Base-by-base conservation (phyloP, 2,797 vertebrate species). In the Melanotaenia pygmaea region DNA sequence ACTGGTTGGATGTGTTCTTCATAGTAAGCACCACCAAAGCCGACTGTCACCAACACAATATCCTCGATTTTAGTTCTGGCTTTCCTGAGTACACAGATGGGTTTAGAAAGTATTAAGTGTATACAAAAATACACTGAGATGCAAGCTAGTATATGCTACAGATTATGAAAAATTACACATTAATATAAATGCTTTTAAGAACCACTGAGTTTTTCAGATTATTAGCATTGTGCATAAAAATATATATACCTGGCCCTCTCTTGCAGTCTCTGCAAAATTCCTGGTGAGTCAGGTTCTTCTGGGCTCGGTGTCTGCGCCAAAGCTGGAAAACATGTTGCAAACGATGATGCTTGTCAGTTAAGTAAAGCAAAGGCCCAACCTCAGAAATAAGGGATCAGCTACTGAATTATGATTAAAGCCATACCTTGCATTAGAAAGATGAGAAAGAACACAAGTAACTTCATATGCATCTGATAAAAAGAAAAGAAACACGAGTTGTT, bases 1-100 rank as follows among this genome's bases (percentile, higher is more conserved):
- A 79, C 38, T 1, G 92, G 81, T 38, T 94, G 85, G 65, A 95
- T 63, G 80, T 93, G 87, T 11, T 95, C 94, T 51, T 92, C 88
- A 20, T 93, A 95, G 80, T 91, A 94, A 64, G 84, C 22, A 0
- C 18, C 80, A 40, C 68, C 13, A 0, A 79, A 87, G 4, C 20
- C 87, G 24, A 59, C 0, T 6, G 77, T 65, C 0, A 24, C 0
- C 6, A 2, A 72, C 10, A 89, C 83, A 1, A 56, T 4, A 3
- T 0, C 26, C 66, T 79, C 66, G 65, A 81, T 81, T 70, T 62
- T 88, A 32, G 24, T 51, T 72, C 24, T 84, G 70, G 65, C 77
- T 53, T 51, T 26, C 38, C 92, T 94, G 73, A 74, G 61, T 35
- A 59, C 50, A 82, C 65, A 77, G 43, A 70, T 37, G 7, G 70